Evolutionary conservation across 92 coral and sea anemone genomes (phyloP).

Genomic region (Ricordea florida): DNA sequence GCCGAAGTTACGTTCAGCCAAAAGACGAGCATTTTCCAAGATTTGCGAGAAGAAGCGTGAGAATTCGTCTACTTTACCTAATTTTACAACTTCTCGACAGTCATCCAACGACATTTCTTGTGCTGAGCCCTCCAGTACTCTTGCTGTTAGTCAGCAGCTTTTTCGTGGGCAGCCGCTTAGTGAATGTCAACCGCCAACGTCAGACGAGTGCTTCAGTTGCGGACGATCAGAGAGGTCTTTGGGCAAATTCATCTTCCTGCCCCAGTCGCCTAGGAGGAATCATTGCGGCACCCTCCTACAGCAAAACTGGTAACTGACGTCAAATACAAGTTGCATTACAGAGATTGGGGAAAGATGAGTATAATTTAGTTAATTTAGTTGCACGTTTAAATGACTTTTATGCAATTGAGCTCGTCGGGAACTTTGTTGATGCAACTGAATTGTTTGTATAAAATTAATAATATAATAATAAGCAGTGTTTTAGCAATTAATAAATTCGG

Average conservation of each 20-base stretch:
- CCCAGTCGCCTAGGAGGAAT: neutral
- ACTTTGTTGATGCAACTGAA: no score
- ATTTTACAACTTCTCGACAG: neutral
- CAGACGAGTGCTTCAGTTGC: conserved; percentile 20
- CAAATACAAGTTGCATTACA: neutral
- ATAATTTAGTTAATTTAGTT: neutral
- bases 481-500: no score
- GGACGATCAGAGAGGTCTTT: conserved; percentile 12
- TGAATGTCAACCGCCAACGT: conserved; percentile 1
- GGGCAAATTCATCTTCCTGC: neutral
- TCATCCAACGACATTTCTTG: neutral
- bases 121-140: neutral
- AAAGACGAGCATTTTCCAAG: no score
- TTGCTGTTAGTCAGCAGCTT: neutral
- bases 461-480: no score
- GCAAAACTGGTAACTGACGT: neutral
- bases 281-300: neutral
- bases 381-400: no score
- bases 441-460: no score
- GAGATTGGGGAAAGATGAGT: conserved; percentile 23
- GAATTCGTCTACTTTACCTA: neutral
- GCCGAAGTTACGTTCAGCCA: no score
- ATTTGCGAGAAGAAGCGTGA: conserved; percentile 11
- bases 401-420: no score
- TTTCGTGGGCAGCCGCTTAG: conserved; percentile 24